phyloP scores from a whole-genome alignment of 1,140 invertebrate species.

The Drosophila erecta region DNA sequence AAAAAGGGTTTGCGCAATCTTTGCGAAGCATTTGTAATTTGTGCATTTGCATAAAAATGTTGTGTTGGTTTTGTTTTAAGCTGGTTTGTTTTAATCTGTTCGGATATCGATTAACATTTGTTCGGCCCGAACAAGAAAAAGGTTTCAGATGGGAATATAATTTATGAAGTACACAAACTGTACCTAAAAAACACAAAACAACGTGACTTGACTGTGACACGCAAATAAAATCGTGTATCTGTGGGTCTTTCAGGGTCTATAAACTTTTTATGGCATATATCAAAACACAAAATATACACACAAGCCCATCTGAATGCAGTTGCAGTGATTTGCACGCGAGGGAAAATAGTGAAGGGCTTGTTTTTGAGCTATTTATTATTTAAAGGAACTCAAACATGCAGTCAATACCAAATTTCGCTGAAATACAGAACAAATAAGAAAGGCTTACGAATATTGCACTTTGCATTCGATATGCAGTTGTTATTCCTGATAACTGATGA shows the following conservation, averaged over 20 bases:
- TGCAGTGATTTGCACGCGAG: constrained; percentile 35
- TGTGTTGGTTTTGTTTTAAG: constrained; percentile 28
- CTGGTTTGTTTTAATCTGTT: constrained; percentile 54
- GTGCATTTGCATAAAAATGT: constrained; percentile 44
- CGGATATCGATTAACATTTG: constrained; percentile 56
- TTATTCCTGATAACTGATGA: not conserved
- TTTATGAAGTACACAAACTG: constrained; percentile 57
- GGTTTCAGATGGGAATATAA: constrained; percentile 33
- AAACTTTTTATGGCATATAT: constrained; percentile 47
- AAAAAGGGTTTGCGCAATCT: constrained; percentile 44
- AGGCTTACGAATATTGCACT: no score
- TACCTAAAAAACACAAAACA: constrained; percentile 44
- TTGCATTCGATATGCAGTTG: no score
- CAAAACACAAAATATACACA: constrained; percentile 25
- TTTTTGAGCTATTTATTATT: constrained; percentile 35
- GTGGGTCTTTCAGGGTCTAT: constrained; percentile 15
- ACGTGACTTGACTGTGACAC: constrained; percentile 61
- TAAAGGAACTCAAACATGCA: constrained; percentile 9
- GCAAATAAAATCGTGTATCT: constrained; percentile 55
- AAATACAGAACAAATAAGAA: not conserved
- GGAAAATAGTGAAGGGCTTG: constrained; percentile 26
- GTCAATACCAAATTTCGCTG: no score
- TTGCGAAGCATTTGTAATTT: constrained; percentile 42
- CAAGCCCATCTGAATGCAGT: constrained; percentile 29
- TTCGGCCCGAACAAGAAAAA: constrained; percentile 14